Base-by-base conservation (phyloP, 1,140 invertebrate genomes). In the Scaptomyza hsui region DNA sequence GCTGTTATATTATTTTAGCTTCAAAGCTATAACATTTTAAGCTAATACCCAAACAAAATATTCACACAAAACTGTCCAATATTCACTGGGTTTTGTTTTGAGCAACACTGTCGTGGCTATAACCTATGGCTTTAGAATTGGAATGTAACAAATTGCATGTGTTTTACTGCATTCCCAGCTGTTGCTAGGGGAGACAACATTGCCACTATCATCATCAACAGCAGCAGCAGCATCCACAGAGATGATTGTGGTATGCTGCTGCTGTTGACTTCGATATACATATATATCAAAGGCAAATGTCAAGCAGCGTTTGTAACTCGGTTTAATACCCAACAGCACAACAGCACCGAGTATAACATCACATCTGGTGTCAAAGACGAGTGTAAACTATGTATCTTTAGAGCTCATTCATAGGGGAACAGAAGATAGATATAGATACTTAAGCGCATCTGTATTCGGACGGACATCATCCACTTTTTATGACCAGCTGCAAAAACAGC, bases 101-200 rank as follows among this genome's bases (percentile, higher is more conserved):
- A 29, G 41, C 57, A 69, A 53, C 65, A 53, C 48, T 69, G 65
- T 53, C 24, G n/a, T 59, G 16, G 5, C 13, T 12, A n/a, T 47
- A 68, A 68, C 12, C 39, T 15, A 26, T 68, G 42, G 18, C 48
- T 69, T 35, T 47, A 32, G 41, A 6, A 44, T 21, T 24, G 12
- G 59, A 49, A 56, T 51, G 45, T 57, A 39, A 75, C 59, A 68
- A 85, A 72, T 80, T 80, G 62, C 37, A 75, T 80, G 72, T 76
- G 67, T 80, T 86, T 86, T 73, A 76, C 62, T 76, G 81, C 81
- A 80, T 69, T 48, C 72, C 19, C 80, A 85, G 80, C 76, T 83
- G 79, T 57, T 67, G 49, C 29, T 69, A 47, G 55, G 57, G 72
- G 71, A 79, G 71, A 79, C 48, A 61, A 52, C 37, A 42, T 55